phyloP scores from a whole-genome alignment of 2,113 vertebrate species.

The Toxotes jaculatrix region DNA sequence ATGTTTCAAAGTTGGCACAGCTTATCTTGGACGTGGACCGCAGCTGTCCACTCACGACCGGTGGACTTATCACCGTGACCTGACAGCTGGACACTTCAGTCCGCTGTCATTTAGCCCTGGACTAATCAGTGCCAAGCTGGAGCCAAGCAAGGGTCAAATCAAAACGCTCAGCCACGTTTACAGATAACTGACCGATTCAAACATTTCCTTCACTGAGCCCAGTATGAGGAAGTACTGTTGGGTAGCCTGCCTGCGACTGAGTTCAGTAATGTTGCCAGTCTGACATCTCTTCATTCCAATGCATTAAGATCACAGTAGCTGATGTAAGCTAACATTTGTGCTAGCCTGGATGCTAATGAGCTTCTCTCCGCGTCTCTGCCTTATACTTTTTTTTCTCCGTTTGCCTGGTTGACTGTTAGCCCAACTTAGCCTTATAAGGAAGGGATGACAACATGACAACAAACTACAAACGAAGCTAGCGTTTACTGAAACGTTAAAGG shows the following conservation, averaged over 20 bases:
- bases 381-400: not conserved
- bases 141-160: conserved; percentile 34
- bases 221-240: conserved; percentile 23
- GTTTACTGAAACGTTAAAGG: conserved; percentile 17
- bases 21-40: conserved; percentile 29
- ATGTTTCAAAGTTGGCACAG: conserved; percentile 35
- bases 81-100: conserved; percentile 36
- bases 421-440: conserved; percentile 51
- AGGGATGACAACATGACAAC: conserved; percentile 55
- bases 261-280: not conserved
- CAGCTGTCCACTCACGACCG: conserved; percentile 17
- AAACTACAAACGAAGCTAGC: conserved; percentile 49
- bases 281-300: conserved; percentile 11
- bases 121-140: not conserved
- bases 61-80: conserved; percentile 18
- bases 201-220: conserved; percentile 1
- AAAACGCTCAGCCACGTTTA: conserved; percentile 60
- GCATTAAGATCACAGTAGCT: not conserved
- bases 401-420: conserved; percentile 12
- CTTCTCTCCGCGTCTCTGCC: not conserved
- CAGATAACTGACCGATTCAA: conserved; percentile 13
- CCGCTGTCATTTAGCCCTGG: conserved; percentile 21
- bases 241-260: not conserved
- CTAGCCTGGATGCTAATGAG: conserved; percentile 14
- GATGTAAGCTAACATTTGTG: not conserved